A percentile compares a stretch with the other conserved stretches of the same genome.
Evolutionary conservation across 2,888 invertebrate species (phyloP).

Genomic region (Epirrhoe alternata): DNA sequence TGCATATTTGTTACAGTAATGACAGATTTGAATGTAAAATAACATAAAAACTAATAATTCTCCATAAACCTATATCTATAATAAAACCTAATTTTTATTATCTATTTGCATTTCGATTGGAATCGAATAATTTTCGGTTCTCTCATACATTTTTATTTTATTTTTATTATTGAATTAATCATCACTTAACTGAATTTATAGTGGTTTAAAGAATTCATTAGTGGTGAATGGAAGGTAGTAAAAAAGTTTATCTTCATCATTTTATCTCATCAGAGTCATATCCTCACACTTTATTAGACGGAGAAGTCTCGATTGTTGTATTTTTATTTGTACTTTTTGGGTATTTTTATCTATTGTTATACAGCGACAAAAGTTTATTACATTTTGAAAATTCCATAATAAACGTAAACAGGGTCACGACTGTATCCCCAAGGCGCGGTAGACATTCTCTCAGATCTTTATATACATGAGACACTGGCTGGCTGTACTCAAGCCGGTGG

Average conservation of each 20-base stretch:
- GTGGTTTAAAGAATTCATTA: conserved; percentile 19
- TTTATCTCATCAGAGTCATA: conserved; percentile 22
- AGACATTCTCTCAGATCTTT: too few species aligned
- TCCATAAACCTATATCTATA: neutral
- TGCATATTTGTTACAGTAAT: too few species aligned
- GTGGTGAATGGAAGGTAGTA: conserved; percentile 16
- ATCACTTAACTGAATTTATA: neutral
- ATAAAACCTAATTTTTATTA: neutral
- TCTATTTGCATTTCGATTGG: neutral
- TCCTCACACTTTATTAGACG: conserved; percentile 14
- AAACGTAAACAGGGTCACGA: too few species aligned
- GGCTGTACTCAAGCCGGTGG: too few species aligned
- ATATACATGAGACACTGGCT: too few species aligned
- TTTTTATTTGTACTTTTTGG: too few species aligned
- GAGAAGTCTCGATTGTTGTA: neutral
- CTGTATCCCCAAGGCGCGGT: too few species aligned
- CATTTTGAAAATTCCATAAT: too few species aligned
- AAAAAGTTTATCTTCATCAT: conserved; percentile 20
- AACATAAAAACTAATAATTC: neutral
- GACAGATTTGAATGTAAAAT: too few species aligned
- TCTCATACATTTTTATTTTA: conserved; percentile 23
- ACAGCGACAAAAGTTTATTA: too few species aligned
- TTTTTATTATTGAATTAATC: conserved; percentile 29
- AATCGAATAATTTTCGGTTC: conserved; percentile 4
- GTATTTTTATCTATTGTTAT: too few species aligned